Conservation (phyloP, 2,888 invertebrate species). For the Limnephilus marmoratus region DNA sequence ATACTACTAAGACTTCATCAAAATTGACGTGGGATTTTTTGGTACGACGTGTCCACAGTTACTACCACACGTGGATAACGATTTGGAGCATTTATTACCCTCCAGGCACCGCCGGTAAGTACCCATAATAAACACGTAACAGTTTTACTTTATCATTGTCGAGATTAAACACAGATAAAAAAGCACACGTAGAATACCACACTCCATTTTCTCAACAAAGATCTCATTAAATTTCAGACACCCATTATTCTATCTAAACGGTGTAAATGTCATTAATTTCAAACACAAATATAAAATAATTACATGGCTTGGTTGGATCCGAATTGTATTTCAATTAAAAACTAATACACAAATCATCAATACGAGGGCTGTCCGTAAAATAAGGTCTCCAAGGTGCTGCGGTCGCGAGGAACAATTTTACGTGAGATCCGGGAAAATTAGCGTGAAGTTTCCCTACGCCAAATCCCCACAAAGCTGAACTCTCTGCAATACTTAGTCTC, state of each 20-base stretch:
- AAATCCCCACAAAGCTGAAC: too few relatives aligned
- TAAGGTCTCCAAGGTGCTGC: too few relatives aligned
- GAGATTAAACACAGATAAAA: background rate
- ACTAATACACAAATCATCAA: background rate
- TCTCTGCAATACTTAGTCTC: too few relatives aligned
- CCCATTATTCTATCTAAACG: background rate
- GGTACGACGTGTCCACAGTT: background rate
- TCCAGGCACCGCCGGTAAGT: background rate
- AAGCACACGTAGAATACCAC: background rate
- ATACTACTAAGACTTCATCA: background rate
- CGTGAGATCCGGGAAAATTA: too few relatives aligned
- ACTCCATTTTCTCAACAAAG: background rate
- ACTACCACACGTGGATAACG: background rate
- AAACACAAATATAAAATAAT: background rate
- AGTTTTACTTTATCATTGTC: background rate
- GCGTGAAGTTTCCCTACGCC: too few relatives aligned
- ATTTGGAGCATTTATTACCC: background rate
- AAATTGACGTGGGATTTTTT: slow-evolving; percentile 29
- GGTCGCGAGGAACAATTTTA: too few relatives aligned
- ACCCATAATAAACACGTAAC: background rate
- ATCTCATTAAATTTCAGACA: background rate
- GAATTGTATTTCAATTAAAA: background rate
- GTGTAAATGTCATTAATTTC: background rate
- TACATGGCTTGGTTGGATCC: background rate
- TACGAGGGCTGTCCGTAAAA: too few relatives aligned